A percentile compares a stretch with the other conserved stretches of the same genome.
These are phyloP conservation scores for Bibio marci DNA, from an alignment of 2,888 invertebrate genomes.

Conservation along the genomic window DNA sequence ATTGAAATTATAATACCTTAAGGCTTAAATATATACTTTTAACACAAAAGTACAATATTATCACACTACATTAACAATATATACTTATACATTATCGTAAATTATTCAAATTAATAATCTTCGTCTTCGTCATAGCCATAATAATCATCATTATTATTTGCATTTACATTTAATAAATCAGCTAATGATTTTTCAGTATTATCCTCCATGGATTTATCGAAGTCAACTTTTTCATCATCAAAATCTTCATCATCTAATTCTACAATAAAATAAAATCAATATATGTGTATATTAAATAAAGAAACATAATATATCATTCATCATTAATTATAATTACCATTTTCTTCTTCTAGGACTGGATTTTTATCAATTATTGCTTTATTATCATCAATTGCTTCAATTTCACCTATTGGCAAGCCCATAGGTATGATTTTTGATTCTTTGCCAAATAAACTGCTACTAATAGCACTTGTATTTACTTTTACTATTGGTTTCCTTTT, in stretches of 20 bases:
- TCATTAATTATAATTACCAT: background rate
- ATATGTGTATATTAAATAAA: background rate
- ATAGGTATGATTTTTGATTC: slow-evolving; percentile 9
- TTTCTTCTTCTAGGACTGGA: background rate
- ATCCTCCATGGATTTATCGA: slow-evolving; percentile 23
- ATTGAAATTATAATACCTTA: too few species aligned
- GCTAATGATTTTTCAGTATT: slow-evolving; percentile 35
- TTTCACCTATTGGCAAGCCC: slow-evolving; percentile 2
- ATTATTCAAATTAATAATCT: too few species aligned
- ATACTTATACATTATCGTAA: too few species aligned
- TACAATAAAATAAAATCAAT: slow-evolving; percentile 1
- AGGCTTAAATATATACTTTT: too few species aligned
- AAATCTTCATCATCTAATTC: slow-evolving; percentile 23
- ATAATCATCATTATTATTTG: slow-evolving; percentile 45
- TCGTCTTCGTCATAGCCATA: slow-evolving; percentile 57
- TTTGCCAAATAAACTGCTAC: too few species aligned
- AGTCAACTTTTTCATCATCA: slow-evolving; percentile 26
- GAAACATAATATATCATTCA: background rate
- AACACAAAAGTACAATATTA: too few species aligned
- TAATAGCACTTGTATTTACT: too few species aligned
- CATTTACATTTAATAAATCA: slow-evolving; percentile 38
- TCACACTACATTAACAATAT: too few species aligned
- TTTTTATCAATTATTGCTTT: background rate
- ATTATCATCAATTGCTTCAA: slow-evolving; percentile 1
- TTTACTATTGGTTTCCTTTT: too few species aligned